Evolutionary conservation across 2,797 vertebrate genomes (phyloP).

Genomic region (Adrianichthys oophorus): DNA sequence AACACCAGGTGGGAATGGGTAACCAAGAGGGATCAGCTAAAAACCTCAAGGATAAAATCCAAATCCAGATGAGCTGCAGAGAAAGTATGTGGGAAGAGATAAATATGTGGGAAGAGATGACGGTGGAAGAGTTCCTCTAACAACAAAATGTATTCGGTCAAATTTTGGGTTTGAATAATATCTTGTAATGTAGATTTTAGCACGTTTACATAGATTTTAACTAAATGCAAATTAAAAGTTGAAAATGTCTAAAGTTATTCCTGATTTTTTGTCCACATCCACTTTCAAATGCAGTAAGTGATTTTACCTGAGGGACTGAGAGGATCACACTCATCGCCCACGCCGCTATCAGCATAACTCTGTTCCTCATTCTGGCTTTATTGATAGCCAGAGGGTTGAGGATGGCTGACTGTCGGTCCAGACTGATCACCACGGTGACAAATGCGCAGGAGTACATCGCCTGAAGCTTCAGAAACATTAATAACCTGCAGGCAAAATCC

Average conservation of each 20-base stretch:
- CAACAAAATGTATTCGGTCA: no score
- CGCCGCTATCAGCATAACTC: conserved; percentile 76
- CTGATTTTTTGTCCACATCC: background rate
- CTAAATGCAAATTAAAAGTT: conserved; percentile 5
- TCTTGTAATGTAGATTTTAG: no score
- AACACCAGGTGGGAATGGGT: no score
- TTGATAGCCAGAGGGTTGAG: conserved; percentile 80
- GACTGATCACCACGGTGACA: conserved; percentile 86
- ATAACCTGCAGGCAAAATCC: conserved; percentile 79
- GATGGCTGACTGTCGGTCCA: conserved; percentile 86
- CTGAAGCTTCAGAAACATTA: conserved; percentile 89
- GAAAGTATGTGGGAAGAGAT: no score
- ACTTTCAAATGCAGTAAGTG: background rate
- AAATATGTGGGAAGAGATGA: no score
- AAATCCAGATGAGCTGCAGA: no score
- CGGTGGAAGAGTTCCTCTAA: no score
- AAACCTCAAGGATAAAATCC: no score
- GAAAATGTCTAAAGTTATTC: background rate
- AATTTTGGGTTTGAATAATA: no score
- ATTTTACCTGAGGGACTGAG: conserved; percentile 82
- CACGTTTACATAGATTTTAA: no score
- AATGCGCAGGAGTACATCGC: conserved; percentile 89
- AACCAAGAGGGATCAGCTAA: no score
- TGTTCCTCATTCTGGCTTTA: conserved; percentile 79
- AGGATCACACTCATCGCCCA: conserved; percentile 83